A percentile compares a stretch with the other conserved stretches of the same genome.
Evolutionary conservation across 2,113 vertebrate genomes (phyloP).

Genomic region (Stegostoma tigrinum): DNA sequence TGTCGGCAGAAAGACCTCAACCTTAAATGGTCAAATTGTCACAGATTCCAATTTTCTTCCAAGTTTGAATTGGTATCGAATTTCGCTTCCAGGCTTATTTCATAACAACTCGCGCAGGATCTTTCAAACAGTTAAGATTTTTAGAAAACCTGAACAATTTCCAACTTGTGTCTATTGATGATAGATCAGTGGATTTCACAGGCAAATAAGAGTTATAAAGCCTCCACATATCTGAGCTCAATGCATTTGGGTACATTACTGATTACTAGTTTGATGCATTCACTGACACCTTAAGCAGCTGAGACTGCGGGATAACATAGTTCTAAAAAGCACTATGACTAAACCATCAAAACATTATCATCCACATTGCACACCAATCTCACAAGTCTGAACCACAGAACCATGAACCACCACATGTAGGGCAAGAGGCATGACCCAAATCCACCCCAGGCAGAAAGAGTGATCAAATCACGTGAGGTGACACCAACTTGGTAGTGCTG

Average conservation of each 20-base stretch:
- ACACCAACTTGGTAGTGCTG: neutral
- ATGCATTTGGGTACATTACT: neutral
- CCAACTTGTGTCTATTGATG: neutral
- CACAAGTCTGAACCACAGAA: neutral
- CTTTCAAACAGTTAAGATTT: neutral
- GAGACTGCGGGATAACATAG: neutral
- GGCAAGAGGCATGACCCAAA: neutral
- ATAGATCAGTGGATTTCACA: neutral
- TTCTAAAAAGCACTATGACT: neutral
- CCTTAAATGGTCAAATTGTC: neutral
- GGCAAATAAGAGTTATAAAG: neutral
- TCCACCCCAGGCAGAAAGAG: neutral
- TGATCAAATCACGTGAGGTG: neutral
- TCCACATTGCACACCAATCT: neutral
- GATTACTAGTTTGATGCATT: neutral
- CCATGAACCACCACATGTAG: neutral
- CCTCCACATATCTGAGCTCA: neutral
- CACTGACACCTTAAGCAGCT: neutral
- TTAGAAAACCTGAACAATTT: slow-evolving; percentile 13
- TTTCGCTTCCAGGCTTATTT: neutral
- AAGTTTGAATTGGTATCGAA: neutral
- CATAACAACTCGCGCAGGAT: neutral
- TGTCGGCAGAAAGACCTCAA: neutral
- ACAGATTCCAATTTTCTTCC: neutral
- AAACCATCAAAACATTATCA: neutral